Conservation (phyloP, 2,888 invertebrate species). For the Acanthosepion lycidas region DNA sequence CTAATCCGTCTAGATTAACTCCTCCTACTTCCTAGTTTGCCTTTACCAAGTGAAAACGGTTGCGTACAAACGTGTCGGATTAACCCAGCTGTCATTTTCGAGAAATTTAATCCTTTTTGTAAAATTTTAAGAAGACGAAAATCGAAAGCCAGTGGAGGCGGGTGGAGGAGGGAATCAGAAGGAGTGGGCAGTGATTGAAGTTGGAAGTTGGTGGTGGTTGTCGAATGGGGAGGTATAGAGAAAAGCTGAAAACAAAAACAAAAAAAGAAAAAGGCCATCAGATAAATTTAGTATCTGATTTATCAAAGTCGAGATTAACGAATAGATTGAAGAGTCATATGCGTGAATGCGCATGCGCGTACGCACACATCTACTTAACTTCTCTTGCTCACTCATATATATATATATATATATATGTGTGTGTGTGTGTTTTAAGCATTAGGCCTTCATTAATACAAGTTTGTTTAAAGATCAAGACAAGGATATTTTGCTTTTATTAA, state of each 20-base stretch:
- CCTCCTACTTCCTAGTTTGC: background rate
- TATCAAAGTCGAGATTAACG: background rate
- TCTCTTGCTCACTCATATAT: no score
- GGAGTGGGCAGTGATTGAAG: background rate
- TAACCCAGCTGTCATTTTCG: slow-evolving; percentile 8
- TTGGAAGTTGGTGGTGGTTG: background rate
- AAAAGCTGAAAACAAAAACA: background rate
- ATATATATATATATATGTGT: no score
- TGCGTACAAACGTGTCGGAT: background rate
- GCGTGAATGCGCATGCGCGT: no score
- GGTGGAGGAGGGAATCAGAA: background rate
- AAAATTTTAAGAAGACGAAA: slow-evolving; percentile 24
- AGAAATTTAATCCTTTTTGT: slow-evolving; percentile 1
- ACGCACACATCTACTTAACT: no score
- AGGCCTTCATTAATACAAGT: no score
- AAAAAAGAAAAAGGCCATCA: background rate
- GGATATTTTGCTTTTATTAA: no score
- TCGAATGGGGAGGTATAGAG: background rate
- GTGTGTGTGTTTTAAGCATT: no score
- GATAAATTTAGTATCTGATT: background rate
- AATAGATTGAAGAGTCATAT: no score
- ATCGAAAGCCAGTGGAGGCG: background rate
- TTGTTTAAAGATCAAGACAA: no score
- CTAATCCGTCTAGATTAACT: background rate
- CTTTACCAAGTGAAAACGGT: background rate